phyloP scores from a whole-genome alignment of 2,797 vertebrate species.

The Myoxocephalus aenaeus region DNA sequence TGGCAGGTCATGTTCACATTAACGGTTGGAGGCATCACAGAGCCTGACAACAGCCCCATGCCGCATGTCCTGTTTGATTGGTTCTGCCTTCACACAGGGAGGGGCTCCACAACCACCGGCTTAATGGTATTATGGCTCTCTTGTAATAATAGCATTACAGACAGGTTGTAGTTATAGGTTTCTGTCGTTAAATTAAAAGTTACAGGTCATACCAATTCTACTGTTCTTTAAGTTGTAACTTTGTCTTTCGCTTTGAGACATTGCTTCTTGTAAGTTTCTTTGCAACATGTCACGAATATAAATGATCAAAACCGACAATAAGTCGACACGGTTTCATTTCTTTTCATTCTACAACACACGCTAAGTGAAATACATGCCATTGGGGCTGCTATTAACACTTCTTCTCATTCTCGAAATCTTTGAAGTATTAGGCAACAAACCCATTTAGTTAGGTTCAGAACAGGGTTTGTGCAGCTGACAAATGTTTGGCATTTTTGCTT shows the following conservation, averaged over 20 bases:
- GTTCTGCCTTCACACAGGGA: conserved; percentile 50
- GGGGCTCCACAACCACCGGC: conserved; percentile 50
- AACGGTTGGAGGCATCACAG: conserved; percentile 65
- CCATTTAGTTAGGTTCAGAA: background rate
- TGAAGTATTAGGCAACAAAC: background rate
- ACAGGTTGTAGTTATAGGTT: conserved; percentile 4
- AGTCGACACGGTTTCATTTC: too few species aligned
- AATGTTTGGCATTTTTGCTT: background rate
- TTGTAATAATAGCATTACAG: conserved; percentile 4
- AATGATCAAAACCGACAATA: background rate
- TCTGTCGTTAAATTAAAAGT: conserved; percentile 15
- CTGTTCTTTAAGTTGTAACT: background rate
- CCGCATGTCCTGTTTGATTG: conserved; percentile 30
- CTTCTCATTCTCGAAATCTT: background rate
- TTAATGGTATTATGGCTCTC: conserved; percentile 36
- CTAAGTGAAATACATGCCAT: too few species aligned
- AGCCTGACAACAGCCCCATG: conserved; percentile 43
- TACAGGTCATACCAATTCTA: background rate
- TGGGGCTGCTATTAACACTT: background rate
- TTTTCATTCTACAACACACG: too few species aligned
- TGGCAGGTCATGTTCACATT: conserved; percentile 54
- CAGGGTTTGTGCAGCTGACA: background rate
- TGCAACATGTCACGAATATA: background rate
- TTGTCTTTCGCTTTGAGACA: background rate
- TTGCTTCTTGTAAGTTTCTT: background rate